Base-by-base conservation (phyloP, 1,140 invertebrate genomes). In the Dinoponera quadriceps region DNA sequence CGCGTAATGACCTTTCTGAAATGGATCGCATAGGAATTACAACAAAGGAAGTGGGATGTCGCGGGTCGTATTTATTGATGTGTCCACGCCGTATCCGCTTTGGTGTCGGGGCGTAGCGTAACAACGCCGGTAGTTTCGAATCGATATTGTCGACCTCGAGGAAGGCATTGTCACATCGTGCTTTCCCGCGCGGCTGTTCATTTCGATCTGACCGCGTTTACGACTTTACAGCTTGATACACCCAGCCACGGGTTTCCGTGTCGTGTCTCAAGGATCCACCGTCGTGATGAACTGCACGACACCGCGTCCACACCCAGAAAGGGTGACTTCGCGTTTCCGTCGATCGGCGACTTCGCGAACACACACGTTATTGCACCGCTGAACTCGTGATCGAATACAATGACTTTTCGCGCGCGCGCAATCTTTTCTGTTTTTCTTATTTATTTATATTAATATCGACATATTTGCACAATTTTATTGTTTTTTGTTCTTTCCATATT, bases 61-160 rank as follows among this genome's bases (percentile, higher is more conserved):
- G 48, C 22, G 66, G 29, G 18, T 63, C 29, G n/a, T 82, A 84
- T 65, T 68, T 59, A 65, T 22, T 68, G 68, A 27, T 63, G 33
- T 62, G 80, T 68, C 68, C 29, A 69, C 66, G 13, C 44, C 66
- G 84, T 86, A 87, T 86, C 71, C 49, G 33, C 49, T 78, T 55
- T 57, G 54, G 29, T 68, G 16, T 65, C 25, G 13, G 18, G 51
- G 29, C 57, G 84, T 22, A 74, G 80, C 18, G 49, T 33, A 65
- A 75, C 72, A 68, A 78, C 51, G 63, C 44, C 75, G 33, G 29
- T 20, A 44, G 75, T 78, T 86, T 51, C 73, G 22, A 88, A 88
- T 88, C 86, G 48, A 87, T 88, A 88, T 88, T 55, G 63, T 33
- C 71, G 69, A 75, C 74, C 75, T 88, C 63, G 25, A 82, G 62